These are phyloP conservation scores for Rapana venosa DNA, from an alignment of 2,888 invertebrate genomes.

Conservation along the genomic window DNA sequence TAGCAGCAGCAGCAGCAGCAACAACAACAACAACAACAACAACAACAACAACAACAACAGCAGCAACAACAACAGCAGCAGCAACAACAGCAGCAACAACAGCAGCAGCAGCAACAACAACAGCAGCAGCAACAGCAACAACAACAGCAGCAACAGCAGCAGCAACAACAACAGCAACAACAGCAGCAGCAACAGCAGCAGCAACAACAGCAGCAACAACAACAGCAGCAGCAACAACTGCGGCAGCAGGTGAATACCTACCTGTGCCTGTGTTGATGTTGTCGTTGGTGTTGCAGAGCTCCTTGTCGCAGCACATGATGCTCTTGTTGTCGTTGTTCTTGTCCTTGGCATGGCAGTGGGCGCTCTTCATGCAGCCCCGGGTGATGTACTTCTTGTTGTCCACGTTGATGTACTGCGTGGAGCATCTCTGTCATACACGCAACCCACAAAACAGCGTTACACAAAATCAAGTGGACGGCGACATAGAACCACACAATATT, in stretches of 20 bases:
- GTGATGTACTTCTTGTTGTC: not conserved
- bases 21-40: not conserved
- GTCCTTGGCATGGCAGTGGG: conserved; percentile 33
- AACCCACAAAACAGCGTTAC: not conserved
- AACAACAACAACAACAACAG: not conserved
- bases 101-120: not conserved
- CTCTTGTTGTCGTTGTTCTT: not conserved
- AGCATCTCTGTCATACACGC: conserved; percentile 8
- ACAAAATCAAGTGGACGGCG: not conserved
- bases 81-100: not conserved
- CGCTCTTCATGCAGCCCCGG: conserved; percentile 34
- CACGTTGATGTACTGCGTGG: conserved; percentile 4
- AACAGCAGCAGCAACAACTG: not conserved
- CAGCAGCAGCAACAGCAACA: not conserved
- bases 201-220: not conserved
- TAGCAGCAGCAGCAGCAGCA: too few species aligned
- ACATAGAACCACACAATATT: too few species aligned
- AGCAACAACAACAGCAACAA: not conserved
- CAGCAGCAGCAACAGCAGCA: not conserved
- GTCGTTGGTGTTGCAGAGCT: conserved; percentile 41
- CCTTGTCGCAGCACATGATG: conserved; percentile 40
- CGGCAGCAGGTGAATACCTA: not conserved
- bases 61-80: not conserved
- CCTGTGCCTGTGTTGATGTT: not conserved
- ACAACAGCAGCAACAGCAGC: too few species aligned